These are phyloP conservation scores for Hirundo rustica DNA, from an alignment of 2,797 vertebrate species.

Conservation along the genomic window DNA sequence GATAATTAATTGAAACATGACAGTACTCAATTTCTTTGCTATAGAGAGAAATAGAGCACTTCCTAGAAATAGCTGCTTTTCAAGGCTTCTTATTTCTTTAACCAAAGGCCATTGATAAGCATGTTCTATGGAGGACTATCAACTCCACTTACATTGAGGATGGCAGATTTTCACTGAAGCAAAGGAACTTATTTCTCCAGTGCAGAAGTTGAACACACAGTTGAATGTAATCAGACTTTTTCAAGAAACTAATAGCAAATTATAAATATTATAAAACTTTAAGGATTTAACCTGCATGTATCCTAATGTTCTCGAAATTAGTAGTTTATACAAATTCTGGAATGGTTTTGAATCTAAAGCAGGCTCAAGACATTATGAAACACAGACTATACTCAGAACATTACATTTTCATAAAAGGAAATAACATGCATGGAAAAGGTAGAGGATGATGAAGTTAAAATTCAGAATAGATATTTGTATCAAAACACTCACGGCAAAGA, in stretches of 20 bases:
- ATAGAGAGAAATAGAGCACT: neutral
- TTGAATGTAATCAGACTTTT: neutral
- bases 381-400: neutral
- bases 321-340: neutral
- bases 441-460: neutral
- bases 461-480: neutral
- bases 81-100: neutral
- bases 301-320: neutral
- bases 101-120: neutral
- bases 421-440: neutral
- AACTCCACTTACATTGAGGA: neutral
- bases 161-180: neutral
- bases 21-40: neutral
- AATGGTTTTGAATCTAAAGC: neutral
- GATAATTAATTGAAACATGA: neutral
- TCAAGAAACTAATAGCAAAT: neutral
- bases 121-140: neutral
- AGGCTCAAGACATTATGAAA: neutral
- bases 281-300: neutral
- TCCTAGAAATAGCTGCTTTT: neutral
- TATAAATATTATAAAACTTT: neutral
- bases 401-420: neutral
- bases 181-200: neutral
- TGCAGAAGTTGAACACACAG: neutral
- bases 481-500: constrained; percentile 79